Base-by-base conservation (phyloP, 2,888 invertebrate genomes). In the Copidosoma aretas region DNA sequence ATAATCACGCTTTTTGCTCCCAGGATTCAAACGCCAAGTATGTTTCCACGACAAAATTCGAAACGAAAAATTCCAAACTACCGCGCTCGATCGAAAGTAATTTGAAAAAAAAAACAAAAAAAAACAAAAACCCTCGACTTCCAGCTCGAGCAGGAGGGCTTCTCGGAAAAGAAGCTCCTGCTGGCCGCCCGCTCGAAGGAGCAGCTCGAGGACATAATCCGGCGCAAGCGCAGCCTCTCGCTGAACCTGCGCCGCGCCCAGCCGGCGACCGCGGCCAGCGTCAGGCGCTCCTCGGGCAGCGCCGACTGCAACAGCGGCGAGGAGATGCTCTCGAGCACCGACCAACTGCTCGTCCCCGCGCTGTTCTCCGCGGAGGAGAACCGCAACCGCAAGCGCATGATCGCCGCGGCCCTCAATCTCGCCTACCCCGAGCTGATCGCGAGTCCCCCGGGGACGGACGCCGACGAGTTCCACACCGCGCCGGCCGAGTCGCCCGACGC, bases 381-480 rank as follows among this genome's bases (percentile, higher is more conserved):
- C 21, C 61, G 77, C 58, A 82, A 80, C 54, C 75, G 83, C 4
- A 83, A 83, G 61, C 74, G 81, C 19, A 80, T 79, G 62, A 80
- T 83, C 62, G 82, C 79, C n/a, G 77, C 81, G 5, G 80, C 80
- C 0, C 73, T 84, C 17, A 77, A 78, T 71, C 73, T 82, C 19
- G 71, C 81, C 19, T 79, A 79, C 17, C 76, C 78, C 22, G 79
- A 80, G 51, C 24, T 77, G n/a, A n/a, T n/a, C 14, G 75, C 79
- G 10, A 82, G 77, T 39, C 80, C 81, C 4, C 68, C 83, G 19
- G 86, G 85, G 22, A 85, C 89, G 64, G 89, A 88, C 71, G 91
- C 70, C 91, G 70, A 72, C 91, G 70, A 91, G 0, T 93, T 91
- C 84, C 92, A 92, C 84, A 92, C 93, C 22, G 92, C 93, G 0